These are phyloP conservation scores for Tetramorium bicarinatum DNA, from an alignment of 2,888 invertebrate species.

Conservation along the genomic window DNA sequence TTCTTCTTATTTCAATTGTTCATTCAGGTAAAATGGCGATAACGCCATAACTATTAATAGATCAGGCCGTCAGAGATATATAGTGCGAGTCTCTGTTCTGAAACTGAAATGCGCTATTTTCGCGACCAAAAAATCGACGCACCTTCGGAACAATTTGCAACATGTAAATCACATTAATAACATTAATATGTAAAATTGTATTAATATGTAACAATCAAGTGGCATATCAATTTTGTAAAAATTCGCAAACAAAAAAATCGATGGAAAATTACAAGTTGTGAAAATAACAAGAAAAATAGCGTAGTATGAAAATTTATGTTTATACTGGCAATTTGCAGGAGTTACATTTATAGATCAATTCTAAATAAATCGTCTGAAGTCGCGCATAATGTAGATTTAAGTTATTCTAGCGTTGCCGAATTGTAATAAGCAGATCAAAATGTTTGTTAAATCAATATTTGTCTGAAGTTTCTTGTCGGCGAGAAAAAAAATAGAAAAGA, in stretches of 20 bases:
- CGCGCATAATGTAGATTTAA: neutral
- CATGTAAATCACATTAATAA: neutral
- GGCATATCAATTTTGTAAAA: too few relatives aligned
- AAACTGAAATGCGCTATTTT: conserved; percentile 2
- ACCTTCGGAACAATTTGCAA: conserved; percentile 4
- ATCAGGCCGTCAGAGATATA: conserved; percentile 67
- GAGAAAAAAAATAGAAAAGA: neutral
- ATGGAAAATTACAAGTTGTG: neutral
- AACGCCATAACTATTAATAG: conserved; percentile 80
- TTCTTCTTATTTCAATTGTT: conserved; percentile 34
- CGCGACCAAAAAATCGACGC: conserved; percentile 28
- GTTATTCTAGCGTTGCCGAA: neutral
- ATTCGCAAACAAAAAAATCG: neutral
- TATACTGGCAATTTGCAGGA: neutral
- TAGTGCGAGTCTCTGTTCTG: neutral
- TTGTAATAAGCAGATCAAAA: neutral
- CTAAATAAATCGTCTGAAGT: conserved; percentile 26
- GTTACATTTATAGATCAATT: conserved; percentile 19
- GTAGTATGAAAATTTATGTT: conserved; percentile 11
- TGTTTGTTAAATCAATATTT: neutral
- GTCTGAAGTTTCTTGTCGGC: neutral
- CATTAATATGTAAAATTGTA: too few relatives aligned
- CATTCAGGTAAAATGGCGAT: conserved; percentile 63
- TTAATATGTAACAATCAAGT: too few relatives aligned
- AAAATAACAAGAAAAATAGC: neutral